Conservation (phyloP, 2,113 vertebrate genomes). For the Brachyhypopomus gauderio region DNA sequence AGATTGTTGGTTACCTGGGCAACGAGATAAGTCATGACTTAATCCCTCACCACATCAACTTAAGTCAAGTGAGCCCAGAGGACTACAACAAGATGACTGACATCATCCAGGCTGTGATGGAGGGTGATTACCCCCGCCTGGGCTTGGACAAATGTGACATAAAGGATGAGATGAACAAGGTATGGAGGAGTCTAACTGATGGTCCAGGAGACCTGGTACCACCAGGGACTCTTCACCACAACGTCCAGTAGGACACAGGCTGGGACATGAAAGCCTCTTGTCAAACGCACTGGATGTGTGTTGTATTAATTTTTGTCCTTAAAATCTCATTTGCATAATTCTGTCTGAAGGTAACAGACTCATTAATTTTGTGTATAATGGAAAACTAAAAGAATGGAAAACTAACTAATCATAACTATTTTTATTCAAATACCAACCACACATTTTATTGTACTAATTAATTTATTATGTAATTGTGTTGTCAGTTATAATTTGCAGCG, state of each 20-base stretch:
- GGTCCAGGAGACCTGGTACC: constrained; percentile 1
- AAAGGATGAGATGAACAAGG: constrained; percentile 92
- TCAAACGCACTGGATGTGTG: not conserved
- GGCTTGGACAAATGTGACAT: constrained; percentile 85
- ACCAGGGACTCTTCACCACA: not conserved
- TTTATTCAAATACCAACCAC: too few relatives aligned
- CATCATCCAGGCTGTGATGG: constrained; percentile 79
- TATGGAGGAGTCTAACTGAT: constrained; percentile 60
- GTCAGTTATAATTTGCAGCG: too few relatives aligned
- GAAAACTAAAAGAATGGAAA: too few relatives aligned
- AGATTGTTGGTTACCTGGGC: constrained; percentile 81
- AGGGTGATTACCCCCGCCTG: constrained; percentile 78
- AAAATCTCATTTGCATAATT: too few relatives aligned
- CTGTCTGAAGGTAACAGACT: too few relatives aligned
- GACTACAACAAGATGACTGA: constrained; percentile 87
- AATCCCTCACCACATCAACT: constrained; percentile 88
- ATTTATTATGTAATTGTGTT: too few relatives aligned
- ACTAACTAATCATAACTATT: too few relatives aligned
- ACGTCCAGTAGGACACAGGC: not conserved
- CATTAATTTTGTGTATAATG: too few relatives aligned
- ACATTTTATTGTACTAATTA: too few relatives aligned
- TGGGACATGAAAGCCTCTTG: not conserved
- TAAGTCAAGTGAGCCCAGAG: constrained; percentile 79
- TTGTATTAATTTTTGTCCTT: not conserved
- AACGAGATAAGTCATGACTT: constrained; percentile 77